A percentile compares a stretch with the other conserved stretches of the same genome.
Evolutionary conservation across 2,113 vertebrate species (phyloP).

Genomic region (Phoenicopterus ruber): DNA sequence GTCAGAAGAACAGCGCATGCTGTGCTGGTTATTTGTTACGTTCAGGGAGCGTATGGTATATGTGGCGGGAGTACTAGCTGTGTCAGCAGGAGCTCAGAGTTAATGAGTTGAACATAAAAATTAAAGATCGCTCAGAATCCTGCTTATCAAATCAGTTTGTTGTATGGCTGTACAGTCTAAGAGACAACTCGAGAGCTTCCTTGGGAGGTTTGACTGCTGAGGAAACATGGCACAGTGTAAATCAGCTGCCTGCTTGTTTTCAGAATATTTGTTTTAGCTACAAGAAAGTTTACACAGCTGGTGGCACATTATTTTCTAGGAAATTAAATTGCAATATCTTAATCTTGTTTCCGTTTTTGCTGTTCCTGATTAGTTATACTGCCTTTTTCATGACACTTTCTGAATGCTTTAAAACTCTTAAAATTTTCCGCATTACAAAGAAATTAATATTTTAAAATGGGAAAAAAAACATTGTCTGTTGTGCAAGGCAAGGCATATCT

Average conservation of each 20-base stretch:
- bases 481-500: background rate
- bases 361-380: background rate
- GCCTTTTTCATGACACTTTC: background rate
- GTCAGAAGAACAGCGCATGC: background rate
- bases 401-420: background rate
- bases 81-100: background rate
- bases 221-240: background rate
- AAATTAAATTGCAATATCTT: slow-evolving; percentile 19
- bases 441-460: background rate
- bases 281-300: slow-evolving; percentile 41
- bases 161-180: background rate
- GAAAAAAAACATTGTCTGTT: background rate
- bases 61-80: background rate
- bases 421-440: background rate
- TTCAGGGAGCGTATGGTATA: background rate
- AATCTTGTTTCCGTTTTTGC: slow-evolving; percentile 20
- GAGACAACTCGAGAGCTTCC: background rate
- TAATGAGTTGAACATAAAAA: background rate
- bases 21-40: background rate
- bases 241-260: slow-evolving; percentile 29
- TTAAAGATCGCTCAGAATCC: background rate
- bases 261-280: slow-evolving; percentile 21
- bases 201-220: background rate
- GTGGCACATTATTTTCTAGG: slow-evolving; percentile 42
- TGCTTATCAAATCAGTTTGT: slow-evolving; percentile 1